Base-by-base conservation (phyloP, 2,888 invertebrate genomes). In the Perithous albicinctus region DNA sequence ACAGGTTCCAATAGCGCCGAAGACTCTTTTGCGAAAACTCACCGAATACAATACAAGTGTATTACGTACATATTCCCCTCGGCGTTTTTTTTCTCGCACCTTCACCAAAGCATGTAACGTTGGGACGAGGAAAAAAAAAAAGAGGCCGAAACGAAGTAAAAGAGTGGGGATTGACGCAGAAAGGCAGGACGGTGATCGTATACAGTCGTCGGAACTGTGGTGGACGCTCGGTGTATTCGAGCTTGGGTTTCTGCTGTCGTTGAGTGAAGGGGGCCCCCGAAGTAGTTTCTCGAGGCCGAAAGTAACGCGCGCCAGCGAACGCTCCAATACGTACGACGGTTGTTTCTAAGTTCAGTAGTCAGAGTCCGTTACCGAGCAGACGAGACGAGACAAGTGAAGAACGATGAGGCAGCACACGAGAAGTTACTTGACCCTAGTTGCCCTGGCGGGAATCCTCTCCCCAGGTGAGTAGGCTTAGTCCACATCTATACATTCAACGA, bases 261-360 rank as follows among this genome's bases (percentile, higher is more conserved):
- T 78, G 85, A 86, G 85, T 85, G 85, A 86, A 85, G 86, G 85
- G 85, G 80, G 77, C 73, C 78, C 69, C 79, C 78, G 80, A 72
- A 82, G 77, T 82, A 51, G 56, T 75, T n/a, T 85, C 78, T 84
- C 84, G 83, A 83, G 84, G 86, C 83, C 85, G 73, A 67, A 70
- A 59, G 75, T 78, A 48, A 63, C 64, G 79, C 75, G 29, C 69
- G 46, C 70, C n/a, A n/a, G 75, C 80, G 78, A 79, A 74, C 10
- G 46, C 51, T 73, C 76, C 76, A 81, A 74, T 61, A 26, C 54
- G 76, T 73, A 48, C 80, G 78, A 61, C 77, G 73, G n/a, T n/a
- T 75, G 80, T 81, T 85, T 85, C 89, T 87, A 89, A 91, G 89
- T 89, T 91, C 91, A 91, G 91, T 91, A 91, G 91, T 90, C 88